Conservation (phyloP, 2,888 invertebrate genomes). For the Clitarchus hookeri region DNA sequence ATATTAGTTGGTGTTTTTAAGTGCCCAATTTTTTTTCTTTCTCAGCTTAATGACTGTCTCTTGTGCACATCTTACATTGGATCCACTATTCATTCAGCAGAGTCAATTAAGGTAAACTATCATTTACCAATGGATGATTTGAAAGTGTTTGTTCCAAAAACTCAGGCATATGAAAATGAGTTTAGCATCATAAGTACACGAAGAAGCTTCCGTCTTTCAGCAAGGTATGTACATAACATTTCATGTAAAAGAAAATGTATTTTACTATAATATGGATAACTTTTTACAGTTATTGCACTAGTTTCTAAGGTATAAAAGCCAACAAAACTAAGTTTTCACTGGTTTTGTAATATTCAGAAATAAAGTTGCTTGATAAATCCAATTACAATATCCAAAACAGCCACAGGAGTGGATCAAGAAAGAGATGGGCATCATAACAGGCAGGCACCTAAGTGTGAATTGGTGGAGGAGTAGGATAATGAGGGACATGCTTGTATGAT, state of each 20-base stretch:
- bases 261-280: background rate
- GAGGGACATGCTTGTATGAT: no score
- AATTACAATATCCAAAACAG: no score
- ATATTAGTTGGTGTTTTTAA: no score
- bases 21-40: constrained; percentile 30
- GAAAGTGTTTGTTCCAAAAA: constrained; percentile 54
- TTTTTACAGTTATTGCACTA: no score
- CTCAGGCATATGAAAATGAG: constrained; percentile 59
- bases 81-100: constrained; percentile 48
- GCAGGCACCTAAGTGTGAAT: no score
- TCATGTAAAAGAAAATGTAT: background rate
- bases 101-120: constrained; percentile 54
- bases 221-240: constrained; percentile 52
- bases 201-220: constrained; percentile 60
- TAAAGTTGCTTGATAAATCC: no score
- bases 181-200: constrained; percentile 60
- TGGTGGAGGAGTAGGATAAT: no score
- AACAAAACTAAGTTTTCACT: no score
- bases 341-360: no score
- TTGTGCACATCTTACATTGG: constrained; percentile 55
- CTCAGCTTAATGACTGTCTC: constrained; percentile 56
- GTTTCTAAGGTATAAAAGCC: no score
- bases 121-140: constrained; percentile 59
- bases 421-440: no score
- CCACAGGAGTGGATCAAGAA: no score